Evolutionary conservation across 2,113 vertebrate species (phyloP).

Genomic region (Speoplatyrhinus poulsoni): DNA sequence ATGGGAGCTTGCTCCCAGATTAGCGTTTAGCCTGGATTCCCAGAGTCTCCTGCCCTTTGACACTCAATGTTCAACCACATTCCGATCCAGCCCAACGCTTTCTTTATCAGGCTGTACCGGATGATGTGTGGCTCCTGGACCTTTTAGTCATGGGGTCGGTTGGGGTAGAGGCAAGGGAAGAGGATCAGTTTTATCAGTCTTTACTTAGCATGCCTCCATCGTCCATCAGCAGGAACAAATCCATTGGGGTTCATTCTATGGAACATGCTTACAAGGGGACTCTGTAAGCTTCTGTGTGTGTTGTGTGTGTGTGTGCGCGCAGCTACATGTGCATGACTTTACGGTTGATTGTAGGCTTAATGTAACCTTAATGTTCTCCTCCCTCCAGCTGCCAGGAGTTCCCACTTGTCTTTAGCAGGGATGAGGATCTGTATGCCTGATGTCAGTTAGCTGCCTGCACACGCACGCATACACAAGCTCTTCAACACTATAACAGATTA

Average conservation of each 20-base stretch:
- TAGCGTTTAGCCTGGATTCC: slow-evolving; percentile 48
- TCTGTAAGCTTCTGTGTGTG: slow-evolving; percentile 5
- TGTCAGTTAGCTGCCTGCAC: not conserved
- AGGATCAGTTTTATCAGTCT: slow-evolving; percentile 58
- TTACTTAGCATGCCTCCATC: slow-evolving; percentile 55
- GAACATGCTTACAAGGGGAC: slow-evolving; percentile 44
- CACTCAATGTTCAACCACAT: slow-evolving; percentile 66
- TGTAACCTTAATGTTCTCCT: slow-evolving; percentile 42
- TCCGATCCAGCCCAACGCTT: slow-evolving; percentile 59
- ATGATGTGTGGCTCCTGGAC: slow-evolving; percentile 63
- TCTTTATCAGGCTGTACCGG: slow-evolving; percentile 56
- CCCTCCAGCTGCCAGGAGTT: not conserved
- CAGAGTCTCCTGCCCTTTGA: slow-evolving; percentile 58
- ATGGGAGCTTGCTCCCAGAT: slow-evolving; percentile 39
- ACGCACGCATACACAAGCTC: not conserved
- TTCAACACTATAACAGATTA: slow-evolving; percentile 50
- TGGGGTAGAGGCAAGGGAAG: slow-evolving; percentile 19
- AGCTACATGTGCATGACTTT: not conserved
- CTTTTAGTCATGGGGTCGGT: not conserved
- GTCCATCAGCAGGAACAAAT: slow-evolving; percentile 56
- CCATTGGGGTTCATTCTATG: slow-evolving; percentile 57
- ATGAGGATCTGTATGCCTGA: slow-evolving; percentile 5
- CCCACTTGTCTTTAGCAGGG: slow-evolving; percentile 38
- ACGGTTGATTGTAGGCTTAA: slow-evolving; percentile 39
- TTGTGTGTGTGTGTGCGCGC: not conserved